Percentiles rank a stretch among this genome's conserved stretches.
Evolutionary conservation across 2,888 invertebrate species (phyloP).

Genomic region (Apomyelois bistriatella): DNA sequence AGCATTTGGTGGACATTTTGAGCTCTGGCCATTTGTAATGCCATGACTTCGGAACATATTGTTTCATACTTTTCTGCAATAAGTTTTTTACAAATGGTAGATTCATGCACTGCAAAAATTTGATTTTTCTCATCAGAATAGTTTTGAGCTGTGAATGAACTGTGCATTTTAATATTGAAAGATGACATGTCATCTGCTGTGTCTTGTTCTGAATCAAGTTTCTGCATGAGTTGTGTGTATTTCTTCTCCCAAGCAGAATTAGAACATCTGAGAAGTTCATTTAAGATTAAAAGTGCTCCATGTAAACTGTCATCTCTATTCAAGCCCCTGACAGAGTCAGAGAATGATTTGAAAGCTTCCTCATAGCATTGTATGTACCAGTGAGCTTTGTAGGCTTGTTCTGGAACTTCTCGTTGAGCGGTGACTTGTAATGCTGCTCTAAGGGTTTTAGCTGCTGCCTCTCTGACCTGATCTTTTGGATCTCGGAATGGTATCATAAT

Average conservation of each 20-base stretch:
- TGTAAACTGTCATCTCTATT: slow-evolving; percentile 95
- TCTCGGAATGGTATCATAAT: slow-evolving; percentile 95
- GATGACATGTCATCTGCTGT: slow-evolving; percentile 73
- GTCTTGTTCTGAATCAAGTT: slow-evolving; percentile 72
- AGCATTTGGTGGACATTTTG: slow-evolving; percentile 92
- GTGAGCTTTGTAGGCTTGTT: slow-evolving; percentile 90
- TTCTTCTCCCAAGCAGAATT: slow-evolving; percentile 92
- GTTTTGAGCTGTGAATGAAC: slow-evolving; percentile 47
- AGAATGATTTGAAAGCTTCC: slow-evolving; percentile 90
- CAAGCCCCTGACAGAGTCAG: slow-evolving; percentile 82
- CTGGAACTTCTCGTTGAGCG: slow-evolving; percentile 94
- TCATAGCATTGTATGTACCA: slow-evolving; percentile 97
- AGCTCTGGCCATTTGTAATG: slow-evolving; percentile 88
- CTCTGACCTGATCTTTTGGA: slow-evolving; percentile 93
- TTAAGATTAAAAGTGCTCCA: slow-evolving; percentile 93
- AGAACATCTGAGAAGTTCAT: slow-evolving; percentile 94
- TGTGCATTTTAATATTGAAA: slow-evolving; percentile 70
- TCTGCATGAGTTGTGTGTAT: slow-evolving; percentile 86
- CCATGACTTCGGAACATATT: slow-evolving; percentile 89
- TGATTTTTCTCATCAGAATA: slow-evolving; percentile 54
- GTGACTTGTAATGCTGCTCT: slow-evolving; percentile 96
- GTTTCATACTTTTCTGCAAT: slow-evolving; percentile 91
- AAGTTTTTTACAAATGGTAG: slow-evolving; percentile 90
- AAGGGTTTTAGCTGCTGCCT: slow-evolving; percentile 95
- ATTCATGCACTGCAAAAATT: slow-evolving; percentile 82